Evolutionary conservation across 2,797 vertebrate genomes (phyloP).

Genomic region (Ambastaia sidthimunki): DNA sequence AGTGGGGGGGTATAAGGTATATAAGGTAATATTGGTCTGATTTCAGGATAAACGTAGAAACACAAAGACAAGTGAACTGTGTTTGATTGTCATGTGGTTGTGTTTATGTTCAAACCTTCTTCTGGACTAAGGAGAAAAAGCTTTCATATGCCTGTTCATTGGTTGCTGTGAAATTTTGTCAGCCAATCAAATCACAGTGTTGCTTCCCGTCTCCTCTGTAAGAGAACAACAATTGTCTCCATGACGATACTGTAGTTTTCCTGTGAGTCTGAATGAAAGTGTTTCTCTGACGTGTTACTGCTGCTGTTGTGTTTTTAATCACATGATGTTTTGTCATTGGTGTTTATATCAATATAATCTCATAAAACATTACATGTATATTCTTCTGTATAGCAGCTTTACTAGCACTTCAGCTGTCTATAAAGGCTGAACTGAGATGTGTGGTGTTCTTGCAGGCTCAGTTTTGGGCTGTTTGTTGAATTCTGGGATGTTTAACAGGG

Average conservation of each 20-base stretch:
- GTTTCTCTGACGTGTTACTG: too few species aligned
- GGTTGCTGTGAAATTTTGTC: slow-evolving; percentile 52
- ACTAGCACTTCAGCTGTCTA: neutral
- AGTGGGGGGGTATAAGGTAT: slow-evolving; percentile 46
- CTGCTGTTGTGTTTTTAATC: too few species aligned
- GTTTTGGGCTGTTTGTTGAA: neutral
- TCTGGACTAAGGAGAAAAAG: neutral
- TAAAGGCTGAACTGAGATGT: neutral
- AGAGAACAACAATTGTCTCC: slow-evolving; percentile 53
- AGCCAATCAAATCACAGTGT: slow-evolving; percentile 59
- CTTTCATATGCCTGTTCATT: slow-evolving; percentile 37
- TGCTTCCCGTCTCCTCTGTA: slow-evolving; percentile 27
- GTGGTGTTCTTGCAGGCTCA: neutral
- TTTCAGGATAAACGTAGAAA: slow-evolving; percentile 64
- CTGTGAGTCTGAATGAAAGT: slow-evolving; percentile 28
- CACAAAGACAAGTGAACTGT: slow-evolving; percentile 47
- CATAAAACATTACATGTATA: too few species aligned
- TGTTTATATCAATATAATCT: neutral
- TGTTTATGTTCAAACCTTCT: too few species aligned
- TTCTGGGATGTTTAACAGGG: slow-evolving; percentile 40
- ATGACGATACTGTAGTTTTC: slow-evolving; percentile 46
- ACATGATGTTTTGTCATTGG: too few species aligned
- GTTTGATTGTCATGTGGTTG: neutral
- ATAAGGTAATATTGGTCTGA: slow-evolving; percentile 61
- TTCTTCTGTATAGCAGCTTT: neutral